phyloP scores from a whole-genome alignment of 2,113 vertebrate species.

The Campylorhamphus procurvoides region DNA sequence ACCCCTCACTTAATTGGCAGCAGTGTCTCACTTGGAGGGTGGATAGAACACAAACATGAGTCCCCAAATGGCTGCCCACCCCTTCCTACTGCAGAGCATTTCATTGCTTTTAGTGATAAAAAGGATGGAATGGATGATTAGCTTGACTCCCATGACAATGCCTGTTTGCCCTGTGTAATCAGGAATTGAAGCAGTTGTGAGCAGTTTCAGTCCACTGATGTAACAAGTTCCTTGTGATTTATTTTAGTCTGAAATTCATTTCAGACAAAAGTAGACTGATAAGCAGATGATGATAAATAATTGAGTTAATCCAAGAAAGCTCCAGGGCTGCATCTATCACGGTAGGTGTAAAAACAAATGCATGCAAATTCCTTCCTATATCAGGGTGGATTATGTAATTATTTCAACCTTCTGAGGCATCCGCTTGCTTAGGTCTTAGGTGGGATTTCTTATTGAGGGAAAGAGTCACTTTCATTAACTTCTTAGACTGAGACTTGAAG shows the following conservation, averaged over 20 bases:
- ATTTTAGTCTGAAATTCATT: not conserved
- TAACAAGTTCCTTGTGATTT: not conserved
- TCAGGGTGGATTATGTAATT: not conserved
- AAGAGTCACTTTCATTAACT: not conserved
- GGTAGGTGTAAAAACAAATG: not conserved
- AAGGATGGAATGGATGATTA: not conserved
- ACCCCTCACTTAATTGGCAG: not conserved
- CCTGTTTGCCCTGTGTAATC: not conserved
- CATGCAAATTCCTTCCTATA: not conserved
- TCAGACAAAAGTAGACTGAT: not conserved
- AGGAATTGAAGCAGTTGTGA: not conserved
- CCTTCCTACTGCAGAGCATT: not conserved
- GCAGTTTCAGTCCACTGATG: not conserved
- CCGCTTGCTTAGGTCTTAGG: not conserved
- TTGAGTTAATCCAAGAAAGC: slow-evolving; percentile 13
- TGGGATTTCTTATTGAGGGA: not conserved
- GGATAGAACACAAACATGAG: not conserved
- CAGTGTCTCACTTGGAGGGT: fast-evolving
- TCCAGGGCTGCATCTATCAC: not conserved
- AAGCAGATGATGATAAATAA: slow-evolving; percentile 5
- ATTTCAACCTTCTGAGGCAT: not conserved
- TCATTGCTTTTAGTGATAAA: not conserved
- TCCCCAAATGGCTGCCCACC: not conserved
- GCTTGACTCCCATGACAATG: not conserved
- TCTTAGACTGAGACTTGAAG: not conserved